phyloP scores from a whole-genome alignment of 2,888 invertebrate species.

The Calephelis perditalis region DNA sequence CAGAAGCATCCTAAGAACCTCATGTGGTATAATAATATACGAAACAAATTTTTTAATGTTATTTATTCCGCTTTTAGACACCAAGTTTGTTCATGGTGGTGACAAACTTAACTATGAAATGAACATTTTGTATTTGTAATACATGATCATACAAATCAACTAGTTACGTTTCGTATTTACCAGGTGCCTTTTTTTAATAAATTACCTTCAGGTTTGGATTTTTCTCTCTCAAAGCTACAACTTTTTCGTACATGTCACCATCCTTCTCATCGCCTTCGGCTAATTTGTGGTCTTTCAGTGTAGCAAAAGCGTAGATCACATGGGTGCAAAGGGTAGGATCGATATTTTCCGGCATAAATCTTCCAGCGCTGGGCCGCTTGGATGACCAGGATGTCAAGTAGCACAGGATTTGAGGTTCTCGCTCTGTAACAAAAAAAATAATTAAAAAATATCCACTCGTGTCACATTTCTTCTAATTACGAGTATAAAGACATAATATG shows the following conservation, averaged over 20 bases:
- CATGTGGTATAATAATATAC: no score
- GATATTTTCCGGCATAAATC: conserved; percentile 93
- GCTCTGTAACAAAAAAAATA: conserved; percentile 73
- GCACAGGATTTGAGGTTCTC: conserved; percentile 93
- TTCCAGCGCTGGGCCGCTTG: conserved; percentile 92
- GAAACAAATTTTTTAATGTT: no score
- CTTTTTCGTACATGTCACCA: conserved; percentile 90
- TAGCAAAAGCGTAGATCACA: conserved; percentile 96
- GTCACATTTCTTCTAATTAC: no score
- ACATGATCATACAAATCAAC: no score
- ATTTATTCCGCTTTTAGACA: no score
- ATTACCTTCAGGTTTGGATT: conserved; percentile 91
- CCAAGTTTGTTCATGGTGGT: no score
- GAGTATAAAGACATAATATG: no score
- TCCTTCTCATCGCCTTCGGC: conserved; percentile 89
- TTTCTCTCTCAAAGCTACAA: conserved; percentile 90
- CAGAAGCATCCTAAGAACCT: no score
- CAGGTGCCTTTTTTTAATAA: not conserved
- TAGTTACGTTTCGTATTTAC: no score
- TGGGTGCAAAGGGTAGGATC: conserved; percentile 95
- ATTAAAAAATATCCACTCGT: not conserved
- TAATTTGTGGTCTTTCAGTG: conserved; percentile 90
- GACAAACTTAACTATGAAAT: no score
- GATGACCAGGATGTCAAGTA: conserved; percentile 98
- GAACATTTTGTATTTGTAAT: no score